Evolutionary conservation across 2,113 vertebrate genomes (phyloP).

Genomic region (Synodontis membranacea): DNA sequence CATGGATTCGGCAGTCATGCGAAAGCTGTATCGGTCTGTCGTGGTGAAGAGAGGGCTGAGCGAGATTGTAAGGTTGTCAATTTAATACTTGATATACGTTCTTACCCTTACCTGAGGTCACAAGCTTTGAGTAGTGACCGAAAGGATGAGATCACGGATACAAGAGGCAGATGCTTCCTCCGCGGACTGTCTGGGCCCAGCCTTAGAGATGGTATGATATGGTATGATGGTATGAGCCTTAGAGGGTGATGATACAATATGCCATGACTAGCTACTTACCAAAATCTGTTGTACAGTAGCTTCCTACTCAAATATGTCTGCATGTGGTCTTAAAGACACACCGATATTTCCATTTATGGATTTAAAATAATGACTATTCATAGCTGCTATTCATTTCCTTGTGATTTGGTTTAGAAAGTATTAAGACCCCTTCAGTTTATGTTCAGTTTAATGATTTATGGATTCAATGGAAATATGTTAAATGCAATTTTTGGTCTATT

Average conservation of each 20-base stretch:
- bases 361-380: not conserved
- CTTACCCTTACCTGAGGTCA: too few species aligned
- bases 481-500: not conserved
- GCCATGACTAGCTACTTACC: not conserved
- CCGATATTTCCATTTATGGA: not conserved
- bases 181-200: too few species aligned
- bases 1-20: too few species aligned
- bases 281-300: not conserved
- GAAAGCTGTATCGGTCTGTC: too few species aligned
- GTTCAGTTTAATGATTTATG: not conserved
- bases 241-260: not conserved
- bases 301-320: not conserved
- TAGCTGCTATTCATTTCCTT: not conserved
- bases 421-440: not conserved
- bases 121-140: too few species aligned
- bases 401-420: not conserved
- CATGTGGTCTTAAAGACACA: not conserved
- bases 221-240: too few species aligned
- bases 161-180: too few species aligned
- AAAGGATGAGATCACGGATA: too few species aligned
- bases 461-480: not conserved
- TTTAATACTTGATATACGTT: too few species aligned
- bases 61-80: too few species aligned
- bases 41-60: too few species aligned
- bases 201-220: too few species aligned